phyloP scores from a whole-genome alignment of 2,113 vertebrate genomes.

The Lepidothrix coronata region DNA sequence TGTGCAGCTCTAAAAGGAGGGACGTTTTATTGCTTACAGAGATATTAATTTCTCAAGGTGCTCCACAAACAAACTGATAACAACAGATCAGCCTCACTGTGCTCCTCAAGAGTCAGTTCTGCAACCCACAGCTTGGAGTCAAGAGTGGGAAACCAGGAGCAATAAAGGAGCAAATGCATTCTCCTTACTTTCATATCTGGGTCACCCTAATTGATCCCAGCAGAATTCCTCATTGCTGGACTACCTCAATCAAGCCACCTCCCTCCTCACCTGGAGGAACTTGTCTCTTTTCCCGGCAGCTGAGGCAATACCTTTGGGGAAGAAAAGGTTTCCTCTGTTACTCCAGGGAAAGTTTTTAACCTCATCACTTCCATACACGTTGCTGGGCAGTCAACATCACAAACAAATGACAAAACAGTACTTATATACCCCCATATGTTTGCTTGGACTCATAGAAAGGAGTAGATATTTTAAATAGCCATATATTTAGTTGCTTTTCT shows the following conservation, averaged over 20 bases:
- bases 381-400: not conserved
- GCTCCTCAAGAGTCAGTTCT: not conserved
- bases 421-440: not conserved
- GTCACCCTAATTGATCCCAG: constrained; percentile 68
- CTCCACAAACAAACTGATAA: not conserved
- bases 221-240: constrained; percentile 24
- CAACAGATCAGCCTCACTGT: not conserved
- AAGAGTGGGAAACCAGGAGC: not conserved
- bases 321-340: not conserved
- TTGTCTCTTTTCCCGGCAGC: not conserved
- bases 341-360: constrained; percentile 31
- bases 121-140: not conserved
- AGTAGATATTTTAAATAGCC: not conserved
- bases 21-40: not conserved
- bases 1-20: not conserved
- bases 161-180: not conserved
- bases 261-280: constrained; percentile 43
- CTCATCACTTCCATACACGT: not conserved
- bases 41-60: not conserved
- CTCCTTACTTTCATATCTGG: constrained; percentile 31
- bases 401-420: not conserved
- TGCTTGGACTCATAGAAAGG: not conserved
- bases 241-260: constrained; percentile 37
- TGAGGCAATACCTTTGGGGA: constrained; percentile 11
- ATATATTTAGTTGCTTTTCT: not conserved